These are phyloP conservation scores for Steinernema hermaphroditum DNA, from an alignment of 2,888 invertebrate genomes.

Conservation along the genomic window DNA sequence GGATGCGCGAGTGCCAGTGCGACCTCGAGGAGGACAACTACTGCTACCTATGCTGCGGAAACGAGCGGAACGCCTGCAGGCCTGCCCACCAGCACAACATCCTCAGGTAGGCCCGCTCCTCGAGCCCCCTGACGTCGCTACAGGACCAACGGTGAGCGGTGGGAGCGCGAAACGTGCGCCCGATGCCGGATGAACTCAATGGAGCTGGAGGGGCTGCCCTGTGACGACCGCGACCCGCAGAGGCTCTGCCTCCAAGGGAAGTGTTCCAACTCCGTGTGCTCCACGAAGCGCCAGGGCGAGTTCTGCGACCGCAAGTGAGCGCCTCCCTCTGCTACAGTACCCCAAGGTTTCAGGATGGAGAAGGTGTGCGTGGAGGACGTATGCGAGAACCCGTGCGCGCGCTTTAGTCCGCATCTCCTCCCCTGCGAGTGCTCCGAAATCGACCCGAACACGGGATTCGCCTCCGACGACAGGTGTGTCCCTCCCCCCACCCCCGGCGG, in stretches of 20 bases:
- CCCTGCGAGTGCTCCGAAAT: conserved; percentile 66
- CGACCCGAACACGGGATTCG: conserved; percentile 66
- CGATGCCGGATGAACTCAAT: conserved; percentile 62
- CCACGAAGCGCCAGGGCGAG: conserved; percentile 61
- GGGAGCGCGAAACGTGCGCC: conserved; percentile 65
- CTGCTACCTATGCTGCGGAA: conserved; percentile 67
- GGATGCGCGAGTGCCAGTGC: conserved; percentile 64
- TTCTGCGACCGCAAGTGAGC: conserved; percentile 64
- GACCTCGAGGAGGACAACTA: conserved; percentile 66
- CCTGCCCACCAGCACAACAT: conserved; percentile 66
- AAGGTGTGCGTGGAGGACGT: conserved; percentile 66
- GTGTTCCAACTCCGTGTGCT: conserved; percentile 65
- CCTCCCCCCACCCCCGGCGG: too few relatives aligned
- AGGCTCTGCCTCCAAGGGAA: conserved; percentile 64
- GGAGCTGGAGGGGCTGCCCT: conserved; percentile 64
- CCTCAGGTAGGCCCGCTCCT: conserved; percentile 47
- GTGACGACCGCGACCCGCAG: conserved; percentile 65
- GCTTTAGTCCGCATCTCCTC: conserved; percentile 64
- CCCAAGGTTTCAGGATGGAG: conserved; percentile 53
- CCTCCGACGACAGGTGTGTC: conserved; percentile 59
- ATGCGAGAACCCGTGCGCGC: conserved; percentile 66
- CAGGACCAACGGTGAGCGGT: conserved; percentile 65
- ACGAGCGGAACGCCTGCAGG: conserved; percentile 55
- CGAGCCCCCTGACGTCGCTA: conserved; percentile 30
- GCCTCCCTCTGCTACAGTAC: not conserved